Conservation (phyloP, 1,140 invertebrate genomes). For the Bombyx mandarina region DNA sequence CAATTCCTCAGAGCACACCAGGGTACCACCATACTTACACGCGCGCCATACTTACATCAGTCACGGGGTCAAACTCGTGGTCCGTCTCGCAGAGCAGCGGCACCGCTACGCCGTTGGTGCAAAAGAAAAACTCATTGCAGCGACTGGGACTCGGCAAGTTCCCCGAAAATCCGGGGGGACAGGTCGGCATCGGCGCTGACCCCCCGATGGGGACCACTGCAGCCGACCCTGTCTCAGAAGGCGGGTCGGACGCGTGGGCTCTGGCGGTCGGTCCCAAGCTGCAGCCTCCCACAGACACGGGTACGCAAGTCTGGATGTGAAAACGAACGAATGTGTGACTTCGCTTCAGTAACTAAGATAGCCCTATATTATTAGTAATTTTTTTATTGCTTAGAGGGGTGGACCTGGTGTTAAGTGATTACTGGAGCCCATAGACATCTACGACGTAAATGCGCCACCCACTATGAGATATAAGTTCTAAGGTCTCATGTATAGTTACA, state of each 20-base stretch:
- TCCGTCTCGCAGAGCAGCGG: conserved; percentile 1
- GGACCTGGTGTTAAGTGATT: no score
- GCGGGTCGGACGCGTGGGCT: not conserved
- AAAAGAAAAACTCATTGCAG: not conserved
- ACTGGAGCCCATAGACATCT: no score
- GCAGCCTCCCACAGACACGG: conserved; percentile 7
- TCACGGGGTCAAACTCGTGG: conserved; percentile 10
- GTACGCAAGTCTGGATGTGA: conserved; percentile 3
- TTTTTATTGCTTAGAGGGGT: no score
- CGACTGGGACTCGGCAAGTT: not conserved
- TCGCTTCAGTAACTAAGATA: no score
- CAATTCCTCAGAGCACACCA: no score
- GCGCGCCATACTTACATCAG: conserved; percentile 13
- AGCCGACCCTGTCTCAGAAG: not conserved
- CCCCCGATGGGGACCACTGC: not conserved
- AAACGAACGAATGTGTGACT: no score
- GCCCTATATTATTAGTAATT: no score
- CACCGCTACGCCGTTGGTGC: not conserved
- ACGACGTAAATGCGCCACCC: no score
- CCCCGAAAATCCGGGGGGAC: not conserved
- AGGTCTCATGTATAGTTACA: no score
- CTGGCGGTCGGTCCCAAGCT: conserved; percentile 1
- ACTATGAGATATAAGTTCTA: no score
- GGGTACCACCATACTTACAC: no score
- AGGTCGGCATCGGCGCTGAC: not conserved